phyloP scores from a whole-genome alignment of 1,140 invertebrate species.

The Babylonia areolata region DNA sequence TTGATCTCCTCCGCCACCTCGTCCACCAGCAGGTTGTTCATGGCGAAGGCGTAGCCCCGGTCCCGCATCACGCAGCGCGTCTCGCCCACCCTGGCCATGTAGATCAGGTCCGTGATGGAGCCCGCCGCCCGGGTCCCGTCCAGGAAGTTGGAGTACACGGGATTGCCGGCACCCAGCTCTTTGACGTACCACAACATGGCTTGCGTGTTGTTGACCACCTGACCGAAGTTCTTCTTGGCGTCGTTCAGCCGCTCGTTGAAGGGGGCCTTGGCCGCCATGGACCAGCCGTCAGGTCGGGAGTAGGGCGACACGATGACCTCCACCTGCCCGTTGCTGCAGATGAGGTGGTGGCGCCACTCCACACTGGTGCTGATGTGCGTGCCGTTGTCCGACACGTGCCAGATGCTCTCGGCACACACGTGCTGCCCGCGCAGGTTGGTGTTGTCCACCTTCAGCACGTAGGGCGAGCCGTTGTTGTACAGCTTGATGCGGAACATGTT shows the following conservation, averaged over 20 bases:
- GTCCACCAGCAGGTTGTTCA: slow-evolving; percentile 41
- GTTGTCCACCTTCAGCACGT: slow-evolving; percentile 24
- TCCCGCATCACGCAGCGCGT: slow-evolving; percentile 44
- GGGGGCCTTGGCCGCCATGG: neutral
- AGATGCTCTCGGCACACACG: slow-evolving; percentile 36
- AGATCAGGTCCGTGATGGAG: slow-evolving; percentile 31
- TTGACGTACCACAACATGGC: slow-evolving; percentile 44
- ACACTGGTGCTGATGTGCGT: slow-evolving; percentile 40
- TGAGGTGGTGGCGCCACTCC: slow-evolving; percentile 38
- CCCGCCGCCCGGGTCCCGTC: slow-evolving; percentile 40
- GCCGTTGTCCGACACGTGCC: slow-evolving; percentile 45
- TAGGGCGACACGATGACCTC: neutral
- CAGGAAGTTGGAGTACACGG: slow-evolving; percentile 47
- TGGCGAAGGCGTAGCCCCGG: slow-evolving; percentile 44
- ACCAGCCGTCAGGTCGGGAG: neutral
- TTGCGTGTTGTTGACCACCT: neutral
- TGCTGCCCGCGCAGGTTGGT: slow-evolving; percentile 30
- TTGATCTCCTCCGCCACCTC: slow-evolving; percentile 8
- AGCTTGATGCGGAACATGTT: slow-evolving; percentile 21
- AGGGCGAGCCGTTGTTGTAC: neutral
- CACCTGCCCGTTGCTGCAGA: slow-evolving; percentile 42
- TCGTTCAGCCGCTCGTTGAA: slow-evolving; percentile 1
- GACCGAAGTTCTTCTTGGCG: slow-evolving; percentile 26
- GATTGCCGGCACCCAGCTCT: slow-evolving; percentile 24
- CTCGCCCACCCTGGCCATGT: slow-evolving; percentile 31